Percentiles rank a stretch among this genome's conserved stretches.
Conservation (phyloP, 30 jellyfish, hydroid and myxozoan species). For the Aurelia sp. region DNA sequence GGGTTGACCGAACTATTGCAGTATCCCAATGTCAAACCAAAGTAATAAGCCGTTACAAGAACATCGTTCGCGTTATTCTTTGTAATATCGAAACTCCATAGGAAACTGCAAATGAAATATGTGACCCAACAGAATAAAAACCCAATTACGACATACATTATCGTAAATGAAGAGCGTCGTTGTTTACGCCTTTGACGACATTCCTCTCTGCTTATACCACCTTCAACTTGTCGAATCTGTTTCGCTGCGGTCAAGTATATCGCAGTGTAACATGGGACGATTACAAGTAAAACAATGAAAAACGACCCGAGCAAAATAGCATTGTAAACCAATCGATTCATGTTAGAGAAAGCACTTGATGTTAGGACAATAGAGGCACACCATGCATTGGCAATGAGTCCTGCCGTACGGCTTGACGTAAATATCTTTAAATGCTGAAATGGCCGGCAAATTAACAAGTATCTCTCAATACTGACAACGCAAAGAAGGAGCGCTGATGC, state of each 20-base stretch:
- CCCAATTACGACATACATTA: constrained; percentile 8
- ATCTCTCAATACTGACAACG: constrained; percentile 33
- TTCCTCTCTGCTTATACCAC: neutral
- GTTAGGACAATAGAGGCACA: constrained; percentile 13
- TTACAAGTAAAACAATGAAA: constrained; percentile 1
- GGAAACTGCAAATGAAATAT: constrained; percentile 18
- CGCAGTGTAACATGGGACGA: constrained; percentile 19
- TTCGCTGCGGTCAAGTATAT: constrained; percentile 22
- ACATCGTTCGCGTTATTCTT: neutral
- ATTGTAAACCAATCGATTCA: constrained; percentile 6
- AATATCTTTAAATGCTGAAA: constrained; percentile 2
- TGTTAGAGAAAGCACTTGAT: constrained; percentile 5
- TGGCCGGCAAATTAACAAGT: constrained; percentile 33
- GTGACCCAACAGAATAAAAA: constrained; percentile 44
- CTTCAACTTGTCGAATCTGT: constrained; percentile 31
- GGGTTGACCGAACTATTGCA: constrained; percentile 31
- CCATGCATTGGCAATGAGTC: constrained; percentile 1
- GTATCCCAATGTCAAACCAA: constrained; percentile 33
- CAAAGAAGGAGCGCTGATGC: constrained; percentile 37
- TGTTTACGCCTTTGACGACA: neutral
- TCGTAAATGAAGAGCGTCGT: constrained; percentile 27
- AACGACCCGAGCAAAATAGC: constrained; percentile 8
- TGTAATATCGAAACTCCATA: constrained; percentile 9
- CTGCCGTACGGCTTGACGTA: neutral
- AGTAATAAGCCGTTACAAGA: constrained; percentile 1